Percentiles rank a stretch among this genome's conserved stretches.
Conservation (phyloP, 2,888 invertebrate species). For the Hirtodrosophila confusa region DNA sequence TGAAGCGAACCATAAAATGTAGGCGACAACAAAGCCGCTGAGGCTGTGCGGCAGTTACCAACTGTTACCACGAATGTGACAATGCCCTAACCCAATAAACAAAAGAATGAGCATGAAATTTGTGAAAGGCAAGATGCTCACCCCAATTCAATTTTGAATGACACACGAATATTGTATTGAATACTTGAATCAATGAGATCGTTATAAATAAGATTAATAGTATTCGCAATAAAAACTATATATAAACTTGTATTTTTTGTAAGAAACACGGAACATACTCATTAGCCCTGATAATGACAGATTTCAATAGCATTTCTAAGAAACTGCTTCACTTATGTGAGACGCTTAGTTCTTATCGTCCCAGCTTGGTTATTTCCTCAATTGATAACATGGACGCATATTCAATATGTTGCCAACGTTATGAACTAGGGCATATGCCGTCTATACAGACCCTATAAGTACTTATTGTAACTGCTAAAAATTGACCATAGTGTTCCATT, state of each 20-base stretch:
- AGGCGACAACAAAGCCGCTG: constrained; percentile 45
- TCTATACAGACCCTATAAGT: neutral
- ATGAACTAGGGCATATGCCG: constrained; percentile 2
- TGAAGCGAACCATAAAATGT: constrained; percentile 62
- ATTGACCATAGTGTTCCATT: constrained; percentile 3
- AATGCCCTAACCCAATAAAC: constrained; percentile 30
- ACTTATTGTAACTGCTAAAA: neutral
- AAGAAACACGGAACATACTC: too few relatives aligned
- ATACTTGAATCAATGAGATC: constrained; percentile 41
- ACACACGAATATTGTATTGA: constrained; percentile 10
- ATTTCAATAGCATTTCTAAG: too few relatives aligned
- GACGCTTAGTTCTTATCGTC: too few relatives aligned
- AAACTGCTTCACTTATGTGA: too few relatives aligned
- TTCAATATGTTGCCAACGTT: neutral
- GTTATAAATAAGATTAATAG: neutral
- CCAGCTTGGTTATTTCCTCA: too few relatives aligned
- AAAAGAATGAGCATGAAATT: constrained; percentile 27
- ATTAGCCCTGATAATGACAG: too few relatives aligned
- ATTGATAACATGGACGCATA: too few relatives aligned
- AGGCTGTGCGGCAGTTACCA: constrained; percentile 4
- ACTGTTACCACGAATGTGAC: constrained; percentile 3
- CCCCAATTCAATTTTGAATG: constrained; percentile 13
- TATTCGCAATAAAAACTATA: neutral
- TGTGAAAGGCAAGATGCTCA: constrained; percentile 24
- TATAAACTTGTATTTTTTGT: too few relatives aligned